Conservation (phyloP, 2,888 invertebrate genomes). For the Cheilosia impressa region DNA sequence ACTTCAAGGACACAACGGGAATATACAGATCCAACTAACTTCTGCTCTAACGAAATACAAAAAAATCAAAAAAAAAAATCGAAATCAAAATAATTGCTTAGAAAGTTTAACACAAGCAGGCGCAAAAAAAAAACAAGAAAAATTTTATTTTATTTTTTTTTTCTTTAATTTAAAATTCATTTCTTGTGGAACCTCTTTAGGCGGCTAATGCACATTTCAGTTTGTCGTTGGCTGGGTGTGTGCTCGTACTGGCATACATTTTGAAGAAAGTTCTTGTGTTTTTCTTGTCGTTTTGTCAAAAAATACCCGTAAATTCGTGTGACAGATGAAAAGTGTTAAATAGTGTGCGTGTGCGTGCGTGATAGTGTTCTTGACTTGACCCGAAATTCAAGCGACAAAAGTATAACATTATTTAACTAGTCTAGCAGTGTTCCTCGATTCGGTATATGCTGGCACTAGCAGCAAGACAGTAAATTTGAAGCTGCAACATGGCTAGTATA, state of each 20-base stretch:
- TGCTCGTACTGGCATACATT: slow-evolving; percentile 60
- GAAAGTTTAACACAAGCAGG: slow-evolving; percentile 57
- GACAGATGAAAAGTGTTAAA: slow-evolving; percentile 66
- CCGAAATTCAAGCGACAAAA: slow-evolving; percentile 41
- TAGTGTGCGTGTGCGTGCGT: slow-evolving; percentile 31
- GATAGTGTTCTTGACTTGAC: slow-evolving; percentile 39
- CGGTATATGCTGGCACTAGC: slow-evolving; percentile 39
- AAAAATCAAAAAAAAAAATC: slow-evolving; percentile 17
- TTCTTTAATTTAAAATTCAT: slow-evolving; percentile 50
- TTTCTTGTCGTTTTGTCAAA: slow-evolving; percentile 30
- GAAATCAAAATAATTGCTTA: slow-evolving; percentile 67
- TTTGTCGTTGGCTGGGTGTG: slow-evolving; percentile 30
- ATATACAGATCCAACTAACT: not conserved
- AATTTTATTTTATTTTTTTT: slow-evolving; percentile 6
- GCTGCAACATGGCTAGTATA: slow-evolving; percentile 66
- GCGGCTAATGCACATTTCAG: slow-evolving; percentile 54
- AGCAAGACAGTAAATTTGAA: slow-evolving; percentile 36
- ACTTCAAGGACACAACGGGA: slow-evolving; percentile 43
- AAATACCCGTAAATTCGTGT: slow-evolving; percentile 54
- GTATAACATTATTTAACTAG: slow-evolving; percentile 41
- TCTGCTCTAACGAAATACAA: not conserved
- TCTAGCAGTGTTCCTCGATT: slow-evolving; percentile 32
- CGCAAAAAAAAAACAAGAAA: slow-evolving; percentile 5
- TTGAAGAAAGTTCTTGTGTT: slow-evolving; percentile 65
- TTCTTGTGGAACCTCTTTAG: slow-evolving; percentile 65